These are phyloP conservation scores for Sinentomon sp. DNA, from an alignment of 2,888 invertebrate genomes.

Conservation along the genomic window DNA sequence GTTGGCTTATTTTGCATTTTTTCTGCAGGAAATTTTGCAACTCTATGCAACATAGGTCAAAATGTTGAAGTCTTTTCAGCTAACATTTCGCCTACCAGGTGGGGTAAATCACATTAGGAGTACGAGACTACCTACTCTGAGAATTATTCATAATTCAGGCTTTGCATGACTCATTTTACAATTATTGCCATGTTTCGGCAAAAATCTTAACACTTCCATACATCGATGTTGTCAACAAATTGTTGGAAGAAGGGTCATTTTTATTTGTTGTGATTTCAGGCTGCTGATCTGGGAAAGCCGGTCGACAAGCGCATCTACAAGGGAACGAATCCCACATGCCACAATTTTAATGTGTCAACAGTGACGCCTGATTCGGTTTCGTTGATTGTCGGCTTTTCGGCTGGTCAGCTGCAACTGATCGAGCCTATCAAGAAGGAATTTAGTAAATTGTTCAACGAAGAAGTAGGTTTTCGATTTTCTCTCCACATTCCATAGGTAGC, in stretches of 20 bases:
- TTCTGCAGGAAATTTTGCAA: too few relatives aligned
- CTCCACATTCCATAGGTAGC: not conserved
- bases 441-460: constrained; percentile 91
- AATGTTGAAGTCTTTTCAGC: too few relatives aligned
- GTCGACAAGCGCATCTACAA: constrained; percentile 96
- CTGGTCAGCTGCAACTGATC: constrained; percentile 90
- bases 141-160: too few relatives aligned
- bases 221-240: not conserved
- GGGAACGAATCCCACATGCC: constrained; percentile 95
- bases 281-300: constrained; percentile 81
- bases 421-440: constrained; percentile 90
- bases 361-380: constrained; percentile 59
- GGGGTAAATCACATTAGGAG: too few relatives aligned
- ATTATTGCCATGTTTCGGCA: too few relatives aligned
- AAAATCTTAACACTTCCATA: constrained; percentile 1
- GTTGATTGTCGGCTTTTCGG: constrained; percentile 86
- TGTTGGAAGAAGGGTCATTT: too few relatives aligned
- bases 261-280: constrained; percentile 29
- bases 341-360: constrained; percentile 75
- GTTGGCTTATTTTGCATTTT: too few relatives aligned
- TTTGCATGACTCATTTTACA: too few relatives aligned
- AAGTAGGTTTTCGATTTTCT: constrained; percentile 30
- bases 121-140: too few relatives aligned
- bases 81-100: too few relatives aligned
- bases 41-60: too few relatives aligned